Percentiles rank a stretch among this genome's conserved stretches.
Evolutionary conservation across 2,888 invertebrate genomes (phyloP).

Genomic region (Chydorus sphaericus): DNA sequence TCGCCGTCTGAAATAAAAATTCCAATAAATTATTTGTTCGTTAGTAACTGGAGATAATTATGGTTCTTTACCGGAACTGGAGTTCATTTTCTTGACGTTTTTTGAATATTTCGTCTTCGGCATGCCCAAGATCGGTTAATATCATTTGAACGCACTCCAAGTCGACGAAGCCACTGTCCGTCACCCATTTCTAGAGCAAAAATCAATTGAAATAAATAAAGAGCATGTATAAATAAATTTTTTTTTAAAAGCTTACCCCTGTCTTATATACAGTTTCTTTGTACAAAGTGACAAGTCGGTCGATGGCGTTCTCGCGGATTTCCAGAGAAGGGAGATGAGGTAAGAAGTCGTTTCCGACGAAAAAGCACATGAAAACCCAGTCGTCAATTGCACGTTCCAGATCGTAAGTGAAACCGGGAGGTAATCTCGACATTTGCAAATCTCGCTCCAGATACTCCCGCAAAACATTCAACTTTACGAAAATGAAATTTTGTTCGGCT

Average conservation of each 20-base stretch:
- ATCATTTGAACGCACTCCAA: slow-evolving; percentile 87
- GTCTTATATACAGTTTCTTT: slow-evolving; percentile 89
- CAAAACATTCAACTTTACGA: slow-evolving; percentile 80
- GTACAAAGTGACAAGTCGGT: slow-evolving; percentile 78
- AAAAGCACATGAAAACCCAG: slow-evolving; percentile 98
- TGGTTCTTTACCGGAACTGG: slow-evolving; percentile 43
- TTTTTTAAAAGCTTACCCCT: slow-evolving; percentile 42
- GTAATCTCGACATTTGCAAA: slow-evolving; percentile 75
- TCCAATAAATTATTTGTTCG: neutral
- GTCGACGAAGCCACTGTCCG: slow-evolving; percentile 86
- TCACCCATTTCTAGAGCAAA: slow-evolving; percentile 63
- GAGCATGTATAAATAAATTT: neutral
- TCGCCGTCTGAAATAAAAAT: neutral
- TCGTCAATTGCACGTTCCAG: slow-evolving; percentile 93
- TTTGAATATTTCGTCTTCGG: slow-evolving; percentile 95
- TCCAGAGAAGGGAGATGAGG: slow-evolving; percentile 96
- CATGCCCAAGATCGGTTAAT: slow-evolving; percentile 79
- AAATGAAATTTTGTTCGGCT: slow-evolving; percentile 73
- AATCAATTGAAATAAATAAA: neutral
- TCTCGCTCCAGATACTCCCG: slow-evolving; percentile 87
- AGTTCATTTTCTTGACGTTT: slow-evolving; percentile 74
- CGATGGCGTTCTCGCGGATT: slow-evolving; percentile 93
- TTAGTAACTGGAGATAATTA: neutral
- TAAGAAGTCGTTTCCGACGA: slow-evolving; percentile 96
- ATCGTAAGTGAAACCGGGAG: slow-evolving; percentile 84